Evolutionary conservation across 2,113 vertebrate species (phyloP), one percentile per base, ranked within the genome.

Genomic region (Passer montanus): DNA sequence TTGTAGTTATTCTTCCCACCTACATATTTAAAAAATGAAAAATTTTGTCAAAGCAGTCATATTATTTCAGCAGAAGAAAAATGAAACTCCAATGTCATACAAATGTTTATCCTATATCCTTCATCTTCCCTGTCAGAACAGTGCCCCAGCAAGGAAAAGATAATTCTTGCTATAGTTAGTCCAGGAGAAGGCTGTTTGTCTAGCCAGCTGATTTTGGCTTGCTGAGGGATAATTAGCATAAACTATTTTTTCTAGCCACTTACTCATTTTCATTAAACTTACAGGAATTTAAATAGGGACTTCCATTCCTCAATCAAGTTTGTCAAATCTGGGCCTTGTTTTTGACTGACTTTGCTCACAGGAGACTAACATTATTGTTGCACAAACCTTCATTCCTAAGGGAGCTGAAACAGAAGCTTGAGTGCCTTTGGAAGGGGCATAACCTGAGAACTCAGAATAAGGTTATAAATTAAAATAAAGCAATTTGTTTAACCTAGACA

Each of bases 161-260:
- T 23, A 89, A 68, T 62, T 91, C 67, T 83, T 88, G 26, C 58
- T 83, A 15, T 37, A 64, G 66, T 82, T 62, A 84, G 55, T 12
- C 60, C 7, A 5, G 20, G 44, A 79, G 58, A 81, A 85, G 63
- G 15, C 41, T 91, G 28, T 76, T 80, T 83, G 67, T 50, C 53
- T 85, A 83, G 58, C 53, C 75, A 44, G 46, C 21, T 89, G 73
- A 85, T 76, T 69, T 49, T 83, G 90, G 22, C 64, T 90, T 90
- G 44, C 31, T 50, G 85, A 73, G 26, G 19, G 53, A 73, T 86
- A 88, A 93, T 85, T 93, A 92, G 13, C 67, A 92, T 49, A 80
- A 82, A 69, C 58, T 85, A 27, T 69, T 88, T 93, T 95, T 93
- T 73, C 64, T 92, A 75, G 67, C 31, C 50, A 76, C 53, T 87